Evolutionary conservation across 2,113 vertebrate genomes (phyloP), one percentile per base, ranked within the genome.

Genomic region (Macaca mulatta): DNA sequence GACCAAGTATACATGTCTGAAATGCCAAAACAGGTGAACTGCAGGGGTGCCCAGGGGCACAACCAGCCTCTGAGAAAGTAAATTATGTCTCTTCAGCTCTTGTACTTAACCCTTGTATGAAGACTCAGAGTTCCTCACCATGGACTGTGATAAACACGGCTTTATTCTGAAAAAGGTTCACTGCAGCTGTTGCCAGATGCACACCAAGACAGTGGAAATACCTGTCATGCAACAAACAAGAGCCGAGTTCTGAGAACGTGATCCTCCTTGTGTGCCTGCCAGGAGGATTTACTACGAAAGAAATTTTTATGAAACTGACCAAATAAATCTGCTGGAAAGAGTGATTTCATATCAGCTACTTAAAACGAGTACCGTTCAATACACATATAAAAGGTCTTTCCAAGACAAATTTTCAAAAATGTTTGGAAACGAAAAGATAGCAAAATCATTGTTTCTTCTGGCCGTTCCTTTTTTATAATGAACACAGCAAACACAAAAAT

Each of bases 361-460:
- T 79, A 74, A 85, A 85, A 67, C 35, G 35, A 89, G 10, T 27
- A 77, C 25, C 55, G 3, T 48, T 81, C 45, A 30, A 74, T 69
- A 81, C 10, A 2, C 10, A 7, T 59, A 7, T 8, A 78, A 92
- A 96, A 48, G 9, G 2, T 52, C 35, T 72, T 81, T 45, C 77
- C 43, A 94, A 89, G 50, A 80, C 7, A 64, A 40, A 80, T 50
- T 90, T 64, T 89, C 43, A 77, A 91, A 90, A 45, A 22, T 87
- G 45, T 91, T 94, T 84, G 25, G 32, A 84, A 89, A 79, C 5
- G n/a, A 89, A 75, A 84, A 91, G 83, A 50, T 20, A 89, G 12
- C 23, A 86, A 89, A 74, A 32, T 13, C 45, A 75, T 69, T 87
- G 70, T 83, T 96, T 90, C 88, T 92, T 90, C n/a, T 43, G 32